These are phyloP conservation scores for Oligia fasciuncula DNA, from an alignment of 2,888 invertebrate genomes.

Conservation along the genomic window DNA sequence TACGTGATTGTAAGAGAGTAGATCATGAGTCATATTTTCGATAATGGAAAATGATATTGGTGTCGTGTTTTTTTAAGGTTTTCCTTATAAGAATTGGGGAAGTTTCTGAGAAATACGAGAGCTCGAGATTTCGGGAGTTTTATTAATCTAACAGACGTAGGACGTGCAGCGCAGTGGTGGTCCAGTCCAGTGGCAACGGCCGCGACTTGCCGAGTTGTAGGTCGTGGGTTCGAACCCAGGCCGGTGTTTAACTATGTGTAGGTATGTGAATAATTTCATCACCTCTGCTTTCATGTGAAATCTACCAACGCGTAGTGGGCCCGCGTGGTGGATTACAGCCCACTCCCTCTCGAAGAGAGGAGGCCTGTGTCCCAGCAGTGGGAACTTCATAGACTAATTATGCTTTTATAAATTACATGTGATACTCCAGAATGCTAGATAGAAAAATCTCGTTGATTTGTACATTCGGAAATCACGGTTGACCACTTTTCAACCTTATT, in stretches of 20 bases:
- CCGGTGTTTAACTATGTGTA: neutral
- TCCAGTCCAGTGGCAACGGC: neutral
- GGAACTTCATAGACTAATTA: neutral
- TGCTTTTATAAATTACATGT: neutral
- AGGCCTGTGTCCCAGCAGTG: neutral
- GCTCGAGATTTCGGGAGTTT: neutral
- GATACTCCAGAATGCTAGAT: neutral
- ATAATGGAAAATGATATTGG: constrained; percentile 32
- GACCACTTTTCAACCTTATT: neutral
- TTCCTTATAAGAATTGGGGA: neutral
- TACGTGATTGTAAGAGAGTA: constrained; percentile 36
- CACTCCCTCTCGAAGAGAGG: neutral
- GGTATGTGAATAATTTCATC: neutral
- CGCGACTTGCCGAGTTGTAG: neutral
- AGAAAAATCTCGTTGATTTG: neutral
- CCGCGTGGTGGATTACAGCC: neutral
- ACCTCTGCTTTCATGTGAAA: neutral
- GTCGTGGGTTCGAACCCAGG: neutral
- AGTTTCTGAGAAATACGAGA: neutral
- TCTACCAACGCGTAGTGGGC: neutral
- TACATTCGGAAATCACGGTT: neutral
- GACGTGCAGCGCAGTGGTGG: neutral
- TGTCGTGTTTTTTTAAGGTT: neutral
- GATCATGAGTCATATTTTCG: constrained; percentile 45
- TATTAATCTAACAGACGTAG: neutral